These are phyloP conservation scores for Cervus canadensis DNA, from an alignment of 2,113 vertebrate species.

Conservation along the genomic window DNA sequence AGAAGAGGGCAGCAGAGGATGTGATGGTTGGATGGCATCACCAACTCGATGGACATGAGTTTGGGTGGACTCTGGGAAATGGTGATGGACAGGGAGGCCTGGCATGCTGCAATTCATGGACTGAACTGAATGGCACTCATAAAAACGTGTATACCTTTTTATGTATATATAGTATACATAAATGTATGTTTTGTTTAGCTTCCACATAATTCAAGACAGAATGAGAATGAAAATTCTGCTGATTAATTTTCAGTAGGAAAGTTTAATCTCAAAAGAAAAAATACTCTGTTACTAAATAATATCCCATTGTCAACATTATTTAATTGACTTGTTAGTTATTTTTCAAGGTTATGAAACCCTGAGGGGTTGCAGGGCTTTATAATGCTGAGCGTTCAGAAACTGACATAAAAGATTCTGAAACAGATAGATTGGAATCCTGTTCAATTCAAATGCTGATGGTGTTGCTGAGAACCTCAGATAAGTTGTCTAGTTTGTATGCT, in stretches of 20 bases:
- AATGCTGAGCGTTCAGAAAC: neutral
- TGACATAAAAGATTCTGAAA: neutral
- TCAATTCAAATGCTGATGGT: neutral
- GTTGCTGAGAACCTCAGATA: neutral
- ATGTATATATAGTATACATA: neutral
- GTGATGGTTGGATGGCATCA: too few relatives aligned
- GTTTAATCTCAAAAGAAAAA: neutral
- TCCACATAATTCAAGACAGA: neutral
- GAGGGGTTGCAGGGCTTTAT: neutral
- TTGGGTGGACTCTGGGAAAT: too few relatives aligned
- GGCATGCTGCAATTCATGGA: too few relatives aligned
- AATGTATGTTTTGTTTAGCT: neutral
- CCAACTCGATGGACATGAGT: too few relatives aligned
- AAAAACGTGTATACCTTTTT: too few relatives aligned
- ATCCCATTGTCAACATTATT: neutral
- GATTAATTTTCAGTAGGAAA: neutral
- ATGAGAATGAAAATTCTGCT: neutral
- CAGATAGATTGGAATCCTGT: rapidly evolving
- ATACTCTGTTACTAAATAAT: neutral
- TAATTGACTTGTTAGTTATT: conserved; percentile 10
- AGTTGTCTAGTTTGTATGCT: neutral
- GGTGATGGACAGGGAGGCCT: too few relatives aligned
- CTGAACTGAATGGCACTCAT: too few relatives aligned
- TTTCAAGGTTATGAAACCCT: neutral
- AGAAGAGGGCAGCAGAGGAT: too few relatives aligned